Conservation (phyloP, 2,113 vertebrate genomes). For the Pterocles burchelli region DNA sequence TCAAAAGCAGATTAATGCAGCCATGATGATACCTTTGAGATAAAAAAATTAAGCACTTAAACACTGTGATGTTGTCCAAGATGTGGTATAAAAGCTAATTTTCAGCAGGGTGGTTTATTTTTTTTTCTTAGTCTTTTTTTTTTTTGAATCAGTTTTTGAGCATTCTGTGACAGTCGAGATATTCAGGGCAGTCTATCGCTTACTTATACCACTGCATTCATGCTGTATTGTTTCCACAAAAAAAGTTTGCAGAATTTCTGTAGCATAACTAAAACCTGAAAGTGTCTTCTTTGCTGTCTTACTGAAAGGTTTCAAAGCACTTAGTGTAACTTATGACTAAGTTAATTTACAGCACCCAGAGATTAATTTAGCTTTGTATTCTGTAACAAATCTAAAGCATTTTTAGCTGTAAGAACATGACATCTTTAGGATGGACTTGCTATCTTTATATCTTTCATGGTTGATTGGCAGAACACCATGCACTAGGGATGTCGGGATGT, state of each 20-base stretch:
- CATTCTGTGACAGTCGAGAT: background rate
- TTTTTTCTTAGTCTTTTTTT: background rate
- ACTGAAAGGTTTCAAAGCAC: background rate
- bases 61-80: background rate
- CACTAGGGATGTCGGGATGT: background rate
- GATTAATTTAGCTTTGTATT: background rate
- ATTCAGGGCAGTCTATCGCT: background rate
- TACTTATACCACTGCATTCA: background rate
- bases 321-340: background rate
- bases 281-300: background rate
- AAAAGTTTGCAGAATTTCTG: background rate
- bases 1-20: background rate
- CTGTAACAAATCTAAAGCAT: accelerated
- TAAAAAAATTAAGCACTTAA: background rate
- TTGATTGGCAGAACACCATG: background rate
- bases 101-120: background rate
- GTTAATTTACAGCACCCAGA: background rate
- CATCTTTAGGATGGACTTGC: background rate
- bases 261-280: background rate
- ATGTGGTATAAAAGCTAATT: background rate
- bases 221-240: background rate
- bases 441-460: background rate
- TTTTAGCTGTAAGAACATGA: background rate
- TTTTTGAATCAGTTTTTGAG: background rate
- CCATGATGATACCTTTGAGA: background rate